Evolutionary conservation across 2,888 invertebrate genomes (phyloP).

Genomic region (Balanococcus diminutus): DNA sequence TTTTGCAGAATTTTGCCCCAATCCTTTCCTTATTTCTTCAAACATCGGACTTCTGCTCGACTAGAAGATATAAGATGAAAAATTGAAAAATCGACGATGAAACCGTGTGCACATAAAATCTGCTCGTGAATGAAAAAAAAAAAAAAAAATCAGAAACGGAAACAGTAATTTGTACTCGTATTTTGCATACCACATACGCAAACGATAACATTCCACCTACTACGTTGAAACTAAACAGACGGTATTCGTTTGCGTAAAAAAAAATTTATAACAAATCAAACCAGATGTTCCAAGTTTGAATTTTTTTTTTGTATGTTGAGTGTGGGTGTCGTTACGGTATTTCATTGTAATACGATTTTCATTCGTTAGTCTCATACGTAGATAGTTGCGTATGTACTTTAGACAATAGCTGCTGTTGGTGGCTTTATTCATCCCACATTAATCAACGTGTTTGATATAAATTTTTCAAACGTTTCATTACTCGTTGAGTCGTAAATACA

Average conservation of each 20-base stretch:
- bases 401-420: constrained; percentile 13
- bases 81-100: too few species aligned
- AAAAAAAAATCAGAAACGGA: not conserved
- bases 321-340: not conserved
- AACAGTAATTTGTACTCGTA: not conserved
- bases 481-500: not conserved
- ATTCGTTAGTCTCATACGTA: not conserved
- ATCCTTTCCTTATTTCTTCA: too few species aligned
- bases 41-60: too few species aligned
- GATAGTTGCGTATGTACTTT: not conserved
- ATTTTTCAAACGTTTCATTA: constrained; percentile 15
- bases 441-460: constrained; percentile 10
- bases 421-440: constrained; percentile 2
- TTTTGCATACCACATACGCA: not conserved
- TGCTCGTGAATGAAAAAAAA: not conserved
- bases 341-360: not conserved
- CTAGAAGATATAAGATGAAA: too few species aligned
- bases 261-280: not conserved
- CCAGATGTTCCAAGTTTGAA: not conserved
- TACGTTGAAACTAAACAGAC: not conserved
- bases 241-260: not conserved
- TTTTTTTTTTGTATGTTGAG: not conserved
- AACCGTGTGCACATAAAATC: not conserved
- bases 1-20: too few species aligned
- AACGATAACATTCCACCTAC: not conserved